These are phyloP conservation scores for Gambusia affinis DNA, from an alignment of 2,113 vertebrate species.

Conservation along the genomic window DNA sequence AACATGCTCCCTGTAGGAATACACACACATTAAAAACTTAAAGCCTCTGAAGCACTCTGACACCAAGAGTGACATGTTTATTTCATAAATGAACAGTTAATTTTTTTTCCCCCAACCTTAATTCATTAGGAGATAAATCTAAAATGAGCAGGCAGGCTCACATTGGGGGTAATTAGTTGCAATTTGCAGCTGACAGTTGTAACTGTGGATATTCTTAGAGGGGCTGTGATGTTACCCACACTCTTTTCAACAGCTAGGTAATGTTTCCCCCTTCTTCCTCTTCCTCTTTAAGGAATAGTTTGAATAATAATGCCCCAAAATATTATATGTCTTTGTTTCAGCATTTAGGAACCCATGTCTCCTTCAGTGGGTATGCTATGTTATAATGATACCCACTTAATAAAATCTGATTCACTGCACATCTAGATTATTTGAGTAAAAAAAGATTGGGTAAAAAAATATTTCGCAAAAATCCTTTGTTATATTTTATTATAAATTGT, in stretches of 20 bases:
- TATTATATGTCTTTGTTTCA: background rate
- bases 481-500: background rate
- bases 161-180: constrained; percentile 61
- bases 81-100: constrained; percentile 8
- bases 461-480: background rate
- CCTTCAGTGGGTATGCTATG: background rate
- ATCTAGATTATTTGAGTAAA: background rate
- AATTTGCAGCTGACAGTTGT: constrained; percentile 51
- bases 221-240: constrained; percentile 31
- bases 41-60: background rate
- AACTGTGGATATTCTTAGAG: constrained; percentile 38
- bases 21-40: background rate
- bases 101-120: constrained; percentile 7
- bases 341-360: background rate
- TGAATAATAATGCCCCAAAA: constrained; percentile 35
- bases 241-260: constrained; percentile 56
- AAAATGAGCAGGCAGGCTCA: constrained; percentile 55
- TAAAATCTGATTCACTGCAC: background rate
- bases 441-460: background rate
- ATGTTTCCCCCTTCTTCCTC: constrained; percentile 1
- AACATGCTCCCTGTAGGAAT: background rate
- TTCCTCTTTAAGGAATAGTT: background rate
- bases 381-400: background rate
- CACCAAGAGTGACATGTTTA: background rate
- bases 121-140: constrained; percentile 44